These are phyloP conservation scores for Rhynchotus rufescens DNA, from an alignment of 2,797 vertebrate genomes.

Conservation along the genomic window DNA sequence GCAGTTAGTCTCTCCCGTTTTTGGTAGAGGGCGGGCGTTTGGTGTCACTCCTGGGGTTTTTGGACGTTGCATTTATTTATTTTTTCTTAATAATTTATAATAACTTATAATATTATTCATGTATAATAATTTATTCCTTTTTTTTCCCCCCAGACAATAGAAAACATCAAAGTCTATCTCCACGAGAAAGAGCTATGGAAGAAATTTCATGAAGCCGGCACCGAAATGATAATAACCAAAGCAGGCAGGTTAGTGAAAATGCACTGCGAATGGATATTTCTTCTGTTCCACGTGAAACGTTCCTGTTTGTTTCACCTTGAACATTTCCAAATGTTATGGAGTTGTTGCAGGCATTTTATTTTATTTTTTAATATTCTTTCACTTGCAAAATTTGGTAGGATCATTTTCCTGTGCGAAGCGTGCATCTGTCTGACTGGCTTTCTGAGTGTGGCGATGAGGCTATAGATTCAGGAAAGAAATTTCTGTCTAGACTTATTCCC, in stretches of 20 bases:
- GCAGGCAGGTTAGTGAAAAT: constrained; percentile 90
- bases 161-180: constrained; percentile 96
- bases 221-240: constrained; percentile 99
- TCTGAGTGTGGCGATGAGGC: not conserved
- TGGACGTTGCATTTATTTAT: not conserved
- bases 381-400: not conserved
- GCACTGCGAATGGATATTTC: not conserved
- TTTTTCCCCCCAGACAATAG: constrained; percentile 86
- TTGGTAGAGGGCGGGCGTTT: not conserved
- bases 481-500: not conserved
- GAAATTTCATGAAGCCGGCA: constrained; percentile 96
- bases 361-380: too few relatives aligned
- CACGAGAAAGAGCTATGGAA: constrained; percentile 98
- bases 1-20: constrained; percentile 18
- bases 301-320: not conserved
- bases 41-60: not conserved
- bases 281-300: not conserved
- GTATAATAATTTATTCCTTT: not conserved
- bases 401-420: not conserved
- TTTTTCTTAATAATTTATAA: not conserved
- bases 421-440: not conserved
- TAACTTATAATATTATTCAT: not conserved
- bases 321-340: not conserved
- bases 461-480: not conserved
- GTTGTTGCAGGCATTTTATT: not conserved